phyloP scores from a whole-genome alignment of 1,140 invertebrate genomes.

The Pseudomyrmex flavicornis region DNA sequence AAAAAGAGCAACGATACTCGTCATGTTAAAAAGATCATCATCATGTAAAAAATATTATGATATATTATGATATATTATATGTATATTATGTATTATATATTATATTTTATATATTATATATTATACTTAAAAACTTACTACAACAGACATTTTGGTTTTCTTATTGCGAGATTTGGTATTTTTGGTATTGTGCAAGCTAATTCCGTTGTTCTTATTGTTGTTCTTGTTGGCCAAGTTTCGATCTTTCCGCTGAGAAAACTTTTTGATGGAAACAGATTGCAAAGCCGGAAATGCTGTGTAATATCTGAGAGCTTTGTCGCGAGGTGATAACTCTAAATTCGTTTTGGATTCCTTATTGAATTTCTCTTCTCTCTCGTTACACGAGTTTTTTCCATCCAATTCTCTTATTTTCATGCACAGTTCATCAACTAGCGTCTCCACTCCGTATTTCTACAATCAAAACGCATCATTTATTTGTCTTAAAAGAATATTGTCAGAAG shows the following conservation, averaged over 20 bases:
- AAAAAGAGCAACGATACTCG: neutral
- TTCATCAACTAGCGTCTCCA: slow-evolving; percentile 83
- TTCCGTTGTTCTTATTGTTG: slow-evolving; percentile 69
- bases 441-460: slow-evolving; percentile 79
- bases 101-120: too few relatives aligned
- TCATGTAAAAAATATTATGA: neutral
- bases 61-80: too few relatives aligned
- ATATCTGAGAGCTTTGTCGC: slow-evolving; percentile 82
- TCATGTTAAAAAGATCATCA: neutral
- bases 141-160: slow-evolving; percentile 80
- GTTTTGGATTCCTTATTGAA: slow-evolving; percentile 74
- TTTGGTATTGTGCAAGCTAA: slow-evolving; percentile 73
- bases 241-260: slow-evolving; percentile 77
- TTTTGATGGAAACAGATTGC: slow-evolving; percentile 80
- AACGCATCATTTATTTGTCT: neutral
- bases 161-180: slow-evolving; percentile 77
- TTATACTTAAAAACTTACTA: slow-evolving; percentile 62
- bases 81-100: too few relatives aligned
- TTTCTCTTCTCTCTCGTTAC: slow-evolving; percentile 77
- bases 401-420: slow-evolving; percentile 81
- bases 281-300: slow-evolving; percentile 84
- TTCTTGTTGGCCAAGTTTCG: slow-evolving; percentile 74
- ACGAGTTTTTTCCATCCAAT: slow-evolving; percentile 79
- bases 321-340: slow-evolving; percentile 79
- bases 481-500: neutral